These are phyloP conservation scores for Diplosoma virens DNA, from an alignment of 23 tunicate genomes.

Conservation along the genomic window DNA sequence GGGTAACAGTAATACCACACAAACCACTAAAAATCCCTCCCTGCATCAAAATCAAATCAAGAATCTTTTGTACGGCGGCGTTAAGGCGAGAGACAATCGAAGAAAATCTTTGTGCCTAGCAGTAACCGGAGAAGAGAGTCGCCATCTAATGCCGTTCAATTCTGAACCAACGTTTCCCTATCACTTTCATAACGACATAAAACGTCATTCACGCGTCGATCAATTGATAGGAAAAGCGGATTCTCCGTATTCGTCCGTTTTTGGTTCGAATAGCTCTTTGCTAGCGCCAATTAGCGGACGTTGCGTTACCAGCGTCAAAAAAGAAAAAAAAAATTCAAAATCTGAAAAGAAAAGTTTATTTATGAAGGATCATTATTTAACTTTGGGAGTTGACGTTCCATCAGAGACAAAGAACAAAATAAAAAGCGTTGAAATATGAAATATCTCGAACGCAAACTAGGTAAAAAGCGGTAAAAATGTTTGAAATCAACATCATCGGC, in stretches of 20 bases:
- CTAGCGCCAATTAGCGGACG: constrained; percentile 49
- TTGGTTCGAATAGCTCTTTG: constrained; percentile 20
- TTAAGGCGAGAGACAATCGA: neutral
- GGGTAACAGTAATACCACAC: neutral
- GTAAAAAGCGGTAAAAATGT: too few relatives aligned
- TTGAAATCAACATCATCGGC: too few relatives aligned
- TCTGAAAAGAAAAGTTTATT: neutral
- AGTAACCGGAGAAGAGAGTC: neutral
- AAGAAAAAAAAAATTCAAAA: neutral
- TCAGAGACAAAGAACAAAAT: too few relatives aligned
- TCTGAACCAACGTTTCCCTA: neutral
- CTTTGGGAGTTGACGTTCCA: too few relatives aligned
- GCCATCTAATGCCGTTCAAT: neutral
- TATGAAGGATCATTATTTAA: too few relatives aligned
- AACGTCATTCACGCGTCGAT: neutral
- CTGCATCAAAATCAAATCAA: neutral
- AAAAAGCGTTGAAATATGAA: too few relatives aligned
- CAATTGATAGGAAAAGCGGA: neutral
- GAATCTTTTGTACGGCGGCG: neutral
- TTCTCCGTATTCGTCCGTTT: constrained; percentile 18
- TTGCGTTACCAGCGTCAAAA: neutral
- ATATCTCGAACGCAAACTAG: too few relatives aligned
- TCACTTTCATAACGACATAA: neutral
- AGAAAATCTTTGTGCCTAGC: neutral
- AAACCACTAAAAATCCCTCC: neutral